Percentiles rank a stretch among this genome's conserved stretches.
phyloP scores from a whole-genome alignment of 2,113 vertebrate genomes.

The Bujurquina vittata region DNA sequence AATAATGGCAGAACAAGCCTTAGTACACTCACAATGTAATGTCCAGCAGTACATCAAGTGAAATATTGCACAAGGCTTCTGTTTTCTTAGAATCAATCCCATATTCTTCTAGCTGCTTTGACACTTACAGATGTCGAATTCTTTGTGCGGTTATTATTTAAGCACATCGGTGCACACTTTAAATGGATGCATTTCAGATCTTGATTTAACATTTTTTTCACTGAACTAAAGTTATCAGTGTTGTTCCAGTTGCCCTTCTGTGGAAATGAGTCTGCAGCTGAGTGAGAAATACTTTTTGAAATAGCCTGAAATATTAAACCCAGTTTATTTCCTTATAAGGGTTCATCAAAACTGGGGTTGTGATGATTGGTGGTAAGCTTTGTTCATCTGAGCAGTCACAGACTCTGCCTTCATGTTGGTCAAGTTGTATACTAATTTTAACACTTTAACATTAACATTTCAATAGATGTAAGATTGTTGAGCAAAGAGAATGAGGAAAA shows the following conservation, averaged over 20 bases:
- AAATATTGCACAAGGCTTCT: background rate
- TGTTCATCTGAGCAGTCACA: background rate
- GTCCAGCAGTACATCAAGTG: background rate
- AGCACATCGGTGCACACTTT: background rate
- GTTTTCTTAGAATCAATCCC: background rate
- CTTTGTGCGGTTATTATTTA: background rate
- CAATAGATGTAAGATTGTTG: background rate
- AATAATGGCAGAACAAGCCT: background rate
- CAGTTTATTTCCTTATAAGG: background rate
- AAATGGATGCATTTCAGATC: background rate
- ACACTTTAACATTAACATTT: background rate
- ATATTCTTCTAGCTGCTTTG: background rate
- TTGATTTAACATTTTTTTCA: background rate
- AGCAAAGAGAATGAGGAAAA: background rate
- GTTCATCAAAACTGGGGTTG: background rate
- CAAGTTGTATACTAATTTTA: background rate
- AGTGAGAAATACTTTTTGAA: background rate
- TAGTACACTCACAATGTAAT: background rate
- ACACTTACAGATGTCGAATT: background rate
- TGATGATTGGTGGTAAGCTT: background rate
- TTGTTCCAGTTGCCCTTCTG: background rate
- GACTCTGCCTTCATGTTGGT: background rate
- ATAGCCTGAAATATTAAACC: too few species aligned
- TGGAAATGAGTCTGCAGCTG: background rate
- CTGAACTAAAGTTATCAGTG: too few species aligned